These are phyloP conservation scores for Meliscaeva auricollis DNA, from an alignment of 2,888 invertebrate species.

Conservation along the genomic window DNA sequence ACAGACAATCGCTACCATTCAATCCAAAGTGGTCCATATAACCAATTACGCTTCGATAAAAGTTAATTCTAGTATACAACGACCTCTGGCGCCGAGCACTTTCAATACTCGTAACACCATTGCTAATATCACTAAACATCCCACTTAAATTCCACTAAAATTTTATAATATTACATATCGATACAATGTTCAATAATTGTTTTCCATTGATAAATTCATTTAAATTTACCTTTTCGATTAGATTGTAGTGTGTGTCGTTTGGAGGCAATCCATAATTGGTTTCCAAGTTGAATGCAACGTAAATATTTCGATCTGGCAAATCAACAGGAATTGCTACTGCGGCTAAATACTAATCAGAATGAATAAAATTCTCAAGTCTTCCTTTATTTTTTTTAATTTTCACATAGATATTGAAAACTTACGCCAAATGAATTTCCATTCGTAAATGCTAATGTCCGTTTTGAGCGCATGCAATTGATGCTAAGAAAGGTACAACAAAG, in stretches of 20 bases:
- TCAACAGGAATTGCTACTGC: conserved; percentile 90
- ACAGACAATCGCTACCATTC: conserved; percentile 86
- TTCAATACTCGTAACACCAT: conserved; percentile 80
- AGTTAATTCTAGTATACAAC: conserved; percentile 79
- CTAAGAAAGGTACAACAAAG: neutral
- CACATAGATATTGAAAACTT: conserved; percentile 14
- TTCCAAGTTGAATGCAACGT: conserved; percentile 90
- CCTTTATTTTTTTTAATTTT: neutral
- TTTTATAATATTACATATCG: neutral
- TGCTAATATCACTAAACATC: conserved; percentile 79
- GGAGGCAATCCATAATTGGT: conserved; percentile 87
- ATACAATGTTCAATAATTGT: neutral
- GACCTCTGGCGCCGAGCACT: conserved; percentile 75
- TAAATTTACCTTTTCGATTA: conserved; percentile 85
- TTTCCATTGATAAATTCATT: neutral
- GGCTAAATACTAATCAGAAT: conserved; percentile 86
- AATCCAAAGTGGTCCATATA: conserved; percentile 80
- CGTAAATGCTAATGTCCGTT: conserved; percentile 62
- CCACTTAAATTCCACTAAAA: conserved; percentile 81
- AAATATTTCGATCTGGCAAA: conserved; percentile 88
- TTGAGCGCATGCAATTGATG: conserved; percentile 15
- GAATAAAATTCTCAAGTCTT: conserved; percentile 73
- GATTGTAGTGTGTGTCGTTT: conserved; percentile 86
- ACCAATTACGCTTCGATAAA: conserved; percentile 80
- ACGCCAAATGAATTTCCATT: conserved; percentile 65